Conservation (phyloP, 2,888 invertebrate species). For the Cephus pulcher region DNA sequence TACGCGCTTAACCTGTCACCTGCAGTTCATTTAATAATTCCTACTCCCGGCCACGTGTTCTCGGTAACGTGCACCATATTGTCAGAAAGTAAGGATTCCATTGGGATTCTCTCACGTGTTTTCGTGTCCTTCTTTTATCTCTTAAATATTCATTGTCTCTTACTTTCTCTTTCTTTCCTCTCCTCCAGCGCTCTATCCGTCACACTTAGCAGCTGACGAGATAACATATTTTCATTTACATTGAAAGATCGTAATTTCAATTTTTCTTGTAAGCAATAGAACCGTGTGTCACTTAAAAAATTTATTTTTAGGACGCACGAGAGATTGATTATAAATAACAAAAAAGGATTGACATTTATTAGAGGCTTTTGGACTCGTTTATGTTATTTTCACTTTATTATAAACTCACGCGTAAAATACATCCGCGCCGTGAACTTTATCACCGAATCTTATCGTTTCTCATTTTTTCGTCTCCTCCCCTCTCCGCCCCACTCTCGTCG, state of each 20-base stretch:
- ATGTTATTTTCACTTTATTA: not conserved
- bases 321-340: too few species aligned
- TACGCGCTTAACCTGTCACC: conserved; percentile 25
- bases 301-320: too few species aligned
- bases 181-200: not conserved
- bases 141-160: not conserved
- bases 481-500: not conserved
- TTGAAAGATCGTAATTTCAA: too few species aligned
- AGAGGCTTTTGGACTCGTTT: too few species aligned
- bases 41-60: not conserved
- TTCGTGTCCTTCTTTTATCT: not conserved
- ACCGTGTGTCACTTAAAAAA: too few species aligned
- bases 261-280: too few species aligned
- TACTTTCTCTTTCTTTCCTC: not conserved
- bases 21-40: conserved; percentile 36
- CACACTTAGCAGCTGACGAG: too few species aligned
- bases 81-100: not conserved
- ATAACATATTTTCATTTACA: too few species aligned
- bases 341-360: not conserved
- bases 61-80: not conserved
- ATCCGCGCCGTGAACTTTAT: not conserved
- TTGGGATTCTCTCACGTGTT: not conserved
- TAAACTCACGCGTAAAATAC: not conserved
- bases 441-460: not conserved
- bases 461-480: not conserved